A percentile compares a stretch with the other conserved stretches of the same genome.
Conservation (phyloP, 1,140 invertebrate genomes). For the Heliconius congener region DNA sequence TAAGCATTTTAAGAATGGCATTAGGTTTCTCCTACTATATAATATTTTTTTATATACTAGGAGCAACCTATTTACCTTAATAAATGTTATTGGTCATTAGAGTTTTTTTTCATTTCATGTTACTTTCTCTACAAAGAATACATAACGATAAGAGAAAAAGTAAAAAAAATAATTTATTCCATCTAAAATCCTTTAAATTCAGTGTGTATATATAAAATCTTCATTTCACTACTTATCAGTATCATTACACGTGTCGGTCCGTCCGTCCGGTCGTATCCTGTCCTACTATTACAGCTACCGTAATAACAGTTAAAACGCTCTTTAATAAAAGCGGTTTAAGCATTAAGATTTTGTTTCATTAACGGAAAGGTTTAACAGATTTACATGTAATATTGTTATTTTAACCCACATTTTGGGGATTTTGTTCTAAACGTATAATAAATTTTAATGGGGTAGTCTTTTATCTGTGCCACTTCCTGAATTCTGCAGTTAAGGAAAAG, state of each 20-base stretch:
- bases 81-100: too few relatives aligned
- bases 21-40: too few relatives aligned
- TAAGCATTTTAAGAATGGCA: too few relatives aligned
- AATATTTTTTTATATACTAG: too few relatives aligned
- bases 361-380: conserved; percentile 21
- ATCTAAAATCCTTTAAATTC: background rate
- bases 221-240: conserved; percentile 33
- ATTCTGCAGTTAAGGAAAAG: background rate
- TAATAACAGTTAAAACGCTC: conserved; percentile 40
- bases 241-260: conserved; percentile 34
- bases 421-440: background rate
- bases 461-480: background rate
- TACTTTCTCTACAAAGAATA: background rate
- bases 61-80: too few relatives aligned
- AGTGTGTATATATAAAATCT: conserved; percentile 16
- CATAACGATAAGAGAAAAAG: background rate
- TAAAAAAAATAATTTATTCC: background rate
- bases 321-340: conserved; percentile 38
- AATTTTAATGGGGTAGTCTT: background rate
- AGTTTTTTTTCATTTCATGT: background rate
- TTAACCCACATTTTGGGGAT: background rate
- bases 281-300: conserved; percentile 28
- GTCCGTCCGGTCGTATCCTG: conserved; percentile 30
- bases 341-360: conserved; percentile 40
- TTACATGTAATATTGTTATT: conserved; percentile 20